Evolutionary conservation across 2,113 vertebrate species (phyloP).

Genomic region (Prolemur simus): DNA sequence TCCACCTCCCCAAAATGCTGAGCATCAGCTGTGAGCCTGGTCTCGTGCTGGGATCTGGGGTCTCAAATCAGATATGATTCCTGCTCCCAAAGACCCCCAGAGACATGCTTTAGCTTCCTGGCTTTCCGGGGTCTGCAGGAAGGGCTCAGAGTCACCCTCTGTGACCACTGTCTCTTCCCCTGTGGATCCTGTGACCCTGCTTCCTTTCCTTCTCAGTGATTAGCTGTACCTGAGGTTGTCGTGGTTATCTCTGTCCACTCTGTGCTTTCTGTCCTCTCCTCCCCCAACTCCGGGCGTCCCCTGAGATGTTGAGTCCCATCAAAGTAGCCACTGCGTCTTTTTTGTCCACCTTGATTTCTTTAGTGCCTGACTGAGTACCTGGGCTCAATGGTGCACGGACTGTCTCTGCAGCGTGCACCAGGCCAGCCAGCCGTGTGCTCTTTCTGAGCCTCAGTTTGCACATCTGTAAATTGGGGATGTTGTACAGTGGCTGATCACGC

Average conservation of each 20-base stretch:
- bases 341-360: background rate
- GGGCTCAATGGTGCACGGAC: fast-evolving
- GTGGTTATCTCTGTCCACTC: background rate
- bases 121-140: background rate
- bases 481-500: background rate
- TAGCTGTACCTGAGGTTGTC: fast-evolving
- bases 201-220: background rate
- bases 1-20: background rate
- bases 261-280: fast-evolving
- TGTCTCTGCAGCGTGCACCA: background rate
- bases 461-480: background rate
- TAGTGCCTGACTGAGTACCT: background rate
- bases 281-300: fast-evolving
- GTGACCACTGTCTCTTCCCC: fast-evolving
- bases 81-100: background rate
- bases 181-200: fast-evolving
- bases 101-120: background rate
- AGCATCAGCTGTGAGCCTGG: background rate
- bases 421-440: background rate
- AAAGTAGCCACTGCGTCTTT: fast-evolving
- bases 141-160: background rate
- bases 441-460: background rate
- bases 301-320: background rate
- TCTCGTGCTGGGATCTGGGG: background rate
- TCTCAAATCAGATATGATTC: background rate